Evolutionary conservation across 2,888 invertebrate species (phyloP), one percentile per base, ranked within the genome.

Genomic region (Lycocerus yunnanus): DNA sequence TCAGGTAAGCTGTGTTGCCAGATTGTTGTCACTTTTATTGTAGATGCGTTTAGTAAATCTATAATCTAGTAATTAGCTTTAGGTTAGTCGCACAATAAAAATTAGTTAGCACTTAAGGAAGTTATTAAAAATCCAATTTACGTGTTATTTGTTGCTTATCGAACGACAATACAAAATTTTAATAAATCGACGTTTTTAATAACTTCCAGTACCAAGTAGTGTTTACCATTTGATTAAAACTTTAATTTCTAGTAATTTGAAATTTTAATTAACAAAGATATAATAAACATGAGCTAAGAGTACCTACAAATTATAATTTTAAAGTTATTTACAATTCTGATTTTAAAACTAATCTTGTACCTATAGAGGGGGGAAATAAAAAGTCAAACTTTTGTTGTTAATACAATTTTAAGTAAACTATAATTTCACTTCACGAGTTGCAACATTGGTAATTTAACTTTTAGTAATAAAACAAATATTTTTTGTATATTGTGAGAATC

Each of bases 1-100:
- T 68, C 78, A 78, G 78, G 78, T 78, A 78, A 78, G 76, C 77
- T 65, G 68, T 71, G 78, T 78, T 78, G 78, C 78, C 78, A 78
- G 69, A 76, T 78, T 71, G 71, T 66, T 72, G 60, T 58, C 66
- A 67, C 69, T 68, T 69, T 75, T 71, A 21, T 60, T 61, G 66
- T 70, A 74, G 61, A 63, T 18, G 14, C 20, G 20, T 63, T 63
- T 63, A 63, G 61, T 63, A 18, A 63, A 63, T 63, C 61, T 63
- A 60, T 60, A 63, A 43, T 43, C 43, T 43, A 43, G 43, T 43
- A n/a, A 63, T 16, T 68, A 68, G 67, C 63, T 68, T 60, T 74
- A 74, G 74, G 70, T 74, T 74, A 74, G 74, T 71, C 70, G 74
- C 69, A 68, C 68, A 63, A 43, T 43, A 43, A 43, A 43, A 73